A percentile compares a stretch with the other conserved stretches of the same genome.
phyloP scores from a whole-genome alignment of 35 echinoderm and acorn worm genomes.

The Acanthaster planci region DNA sequence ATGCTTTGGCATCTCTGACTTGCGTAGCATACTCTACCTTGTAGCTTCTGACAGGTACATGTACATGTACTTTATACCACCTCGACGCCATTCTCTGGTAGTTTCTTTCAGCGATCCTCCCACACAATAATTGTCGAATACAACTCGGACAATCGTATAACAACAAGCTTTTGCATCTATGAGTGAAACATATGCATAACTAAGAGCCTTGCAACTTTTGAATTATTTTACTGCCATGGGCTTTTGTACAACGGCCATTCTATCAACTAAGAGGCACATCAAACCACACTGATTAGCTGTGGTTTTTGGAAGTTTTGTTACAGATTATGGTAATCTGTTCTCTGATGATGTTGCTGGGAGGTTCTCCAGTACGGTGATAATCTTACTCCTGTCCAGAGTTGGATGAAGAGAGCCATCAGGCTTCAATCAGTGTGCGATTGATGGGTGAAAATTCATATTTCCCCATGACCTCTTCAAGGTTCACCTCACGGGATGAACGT shows the following conservation, averaged over 20 bases:
- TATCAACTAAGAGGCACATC: conserved; percentile 11
- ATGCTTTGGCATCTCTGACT: not conserved
- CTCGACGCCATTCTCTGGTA: conserved; percentile 1
- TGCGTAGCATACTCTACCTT: conserved; percentile 10
- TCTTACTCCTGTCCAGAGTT: conserved; percentile 20
- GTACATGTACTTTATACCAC: not conserved
- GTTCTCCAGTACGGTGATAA: conserved; percentile 27
- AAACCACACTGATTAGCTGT: not conserved
- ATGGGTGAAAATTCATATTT: conserved; percentile 36
- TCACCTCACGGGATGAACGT: conserved; percentile 15
- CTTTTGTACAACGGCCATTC: conserved; percentile 37
- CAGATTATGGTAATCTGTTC: not conserved
- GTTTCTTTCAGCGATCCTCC: not conserved
- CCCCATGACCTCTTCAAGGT: conserved; percentile 42
- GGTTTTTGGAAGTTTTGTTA: not conserved
- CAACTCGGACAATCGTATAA: not conserved
- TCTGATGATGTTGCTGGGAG: not conserved
- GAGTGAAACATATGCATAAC: not conserved
- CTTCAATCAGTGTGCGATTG: not conserved
- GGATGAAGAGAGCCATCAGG: conserved; percentile 27
- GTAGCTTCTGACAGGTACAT: not conserved
- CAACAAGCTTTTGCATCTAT: not conserved
- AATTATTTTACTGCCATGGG: not conserved
- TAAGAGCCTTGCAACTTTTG: conserved; percentile 24
- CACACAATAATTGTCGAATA: conserved; percentile 8